Conservation (phyloP, 53 echinoderm and acorn worm genomes). For the Patiria pectinifera region DNA sequence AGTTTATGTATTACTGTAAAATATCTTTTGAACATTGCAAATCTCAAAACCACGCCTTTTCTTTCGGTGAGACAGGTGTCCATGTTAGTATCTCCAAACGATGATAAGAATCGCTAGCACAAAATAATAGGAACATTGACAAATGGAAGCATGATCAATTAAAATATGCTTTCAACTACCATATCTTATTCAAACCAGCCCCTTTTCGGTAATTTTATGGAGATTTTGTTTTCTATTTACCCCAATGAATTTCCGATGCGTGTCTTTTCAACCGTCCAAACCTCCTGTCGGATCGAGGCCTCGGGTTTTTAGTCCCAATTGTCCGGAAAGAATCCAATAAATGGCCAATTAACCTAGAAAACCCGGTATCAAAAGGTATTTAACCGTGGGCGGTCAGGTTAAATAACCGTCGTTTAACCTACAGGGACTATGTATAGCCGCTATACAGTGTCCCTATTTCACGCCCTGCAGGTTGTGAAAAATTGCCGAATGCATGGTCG, state of each 20-base stretch:
- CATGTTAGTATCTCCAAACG: no score
- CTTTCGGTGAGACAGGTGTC: no score
- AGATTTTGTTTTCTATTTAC: neutral
- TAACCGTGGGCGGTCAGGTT: constrained; percentile 35
- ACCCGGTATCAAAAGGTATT: neutral
- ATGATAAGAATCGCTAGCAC: no score
- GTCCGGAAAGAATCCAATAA: constrained; percentile 32
- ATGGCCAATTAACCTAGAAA: constrained; percentile 58
- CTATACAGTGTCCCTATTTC: neutral
- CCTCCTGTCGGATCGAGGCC: neutral
- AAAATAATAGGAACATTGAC: no score
- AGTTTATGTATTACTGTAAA: no score
- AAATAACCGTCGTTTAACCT: constrained; percentile 42
- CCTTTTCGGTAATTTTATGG: neutral
- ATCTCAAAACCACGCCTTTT: no score
- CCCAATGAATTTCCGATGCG: neutral
- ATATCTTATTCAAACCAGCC: no score
- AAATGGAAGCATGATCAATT: no score
- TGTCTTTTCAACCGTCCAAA: neutral
- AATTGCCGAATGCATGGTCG: neutral
- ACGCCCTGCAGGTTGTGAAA: neutral
- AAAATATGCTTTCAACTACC: no score
- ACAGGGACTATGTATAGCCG: neutral
- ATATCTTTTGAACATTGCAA: no score
- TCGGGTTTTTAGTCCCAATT: neutral